phyloP scores from a whole-genome alignment of 1,140 invertebrate species.

The Drosophila aff. region DNA sequence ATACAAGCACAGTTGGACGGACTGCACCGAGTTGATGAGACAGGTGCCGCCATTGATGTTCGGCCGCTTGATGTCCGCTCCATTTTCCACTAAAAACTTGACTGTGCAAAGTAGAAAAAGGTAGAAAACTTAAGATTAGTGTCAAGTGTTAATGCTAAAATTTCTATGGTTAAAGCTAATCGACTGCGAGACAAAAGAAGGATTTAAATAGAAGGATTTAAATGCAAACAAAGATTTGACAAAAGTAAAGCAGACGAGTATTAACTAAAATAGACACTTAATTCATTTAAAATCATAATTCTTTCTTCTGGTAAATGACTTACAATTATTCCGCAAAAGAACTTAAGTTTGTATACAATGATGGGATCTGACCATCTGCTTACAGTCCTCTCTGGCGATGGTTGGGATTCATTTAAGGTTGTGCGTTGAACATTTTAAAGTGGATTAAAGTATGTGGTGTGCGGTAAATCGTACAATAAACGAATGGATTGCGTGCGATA shows the following conservation, averaged over 20 bases:
- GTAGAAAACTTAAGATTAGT: neutral
- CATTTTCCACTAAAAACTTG: slow-evolving; percentile 91
- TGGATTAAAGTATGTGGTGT: neutral
- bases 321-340: neutral
- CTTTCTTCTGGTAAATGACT: neutral
- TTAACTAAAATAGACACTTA: neutral
- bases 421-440: neutral
- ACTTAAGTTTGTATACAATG: neutral
- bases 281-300: neutral
- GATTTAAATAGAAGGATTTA: neutral
- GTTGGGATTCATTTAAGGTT: neutral
- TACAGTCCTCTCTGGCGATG: neutral
- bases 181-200: neutral
- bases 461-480: neutral
- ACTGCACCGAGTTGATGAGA: slow-evolving; percentile 97
- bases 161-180: neutral
- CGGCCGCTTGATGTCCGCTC: slow-evolving; percentile 93
- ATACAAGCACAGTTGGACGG: slow-evolving; percentile 92
- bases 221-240: too few species aligned
- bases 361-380: slow-evolving; percentile 25
- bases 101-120: slow-evolving; percentile 86
- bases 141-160: neutral
- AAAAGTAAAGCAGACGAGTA: neutral
- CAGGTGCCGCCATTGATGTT: slow-evolving; percentile 97
- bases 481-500: slow-evolving; percentile 5